These are phyloP conservation scores for Akabosia matsudoensis DNA, from an alignment of 1,140 invertebrate species.

Conservation along the genomic window DNA sequence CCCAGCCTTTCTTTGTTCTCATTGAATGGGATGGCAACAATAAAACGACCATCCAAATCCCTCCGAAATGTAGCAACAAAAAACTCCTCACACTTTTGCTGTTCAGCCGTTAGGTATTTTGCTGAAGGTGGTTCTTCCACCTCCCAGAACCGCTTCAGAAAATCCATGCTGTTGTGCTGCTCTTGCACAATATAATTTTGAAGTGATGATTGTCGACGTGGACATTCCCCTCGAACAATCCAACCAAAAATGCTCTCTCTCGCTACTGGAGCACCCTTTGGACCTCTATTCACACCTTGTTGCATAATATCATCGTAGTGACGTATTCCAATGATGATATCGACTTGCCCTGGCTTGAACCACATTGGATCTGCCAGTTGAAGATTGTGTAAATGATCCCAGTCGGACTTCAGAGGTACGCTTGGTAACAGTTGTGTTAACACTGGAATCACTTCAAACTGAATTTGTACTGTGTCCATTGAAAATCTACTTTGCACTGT, in stretches of 20 bases:
- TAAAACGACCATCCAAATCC: too few species aligned
- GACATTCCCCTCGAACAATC: background rate
- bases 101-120: too few species aligned
- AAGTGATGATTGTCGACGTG: too few species aligned
- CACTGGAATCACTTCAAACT: background rate
- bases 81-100: too few species aligned
- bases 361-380: background rate
- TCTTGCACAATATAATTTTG: too few species aligned
- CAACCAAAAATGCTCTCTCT: background rate
- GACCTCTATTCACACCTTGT: background rate
- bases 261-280: background rate
- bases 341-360: background rate
- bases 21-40: too few species aligned
- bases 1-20: too few species aligned
- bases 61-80: too few species aligned
- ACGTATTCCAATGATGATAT: background rate
- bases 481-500: background rate
- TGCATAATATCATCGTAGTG: background rate
- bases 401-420: background rate
- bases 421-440: background rate
- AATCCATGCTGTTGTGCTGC: too few species aligned
- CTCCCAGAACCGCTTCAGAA: too few species aligned
- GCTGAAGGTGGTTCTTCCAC: too few species aligned
- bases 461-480: background rate
- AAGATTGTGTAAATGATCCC: background rate